Evolutionary conservation across 2,113 vertebrate species (phyloP), one percentile per base, ranked within the genome.

Genomic region (Centropristis striata): DNA sequence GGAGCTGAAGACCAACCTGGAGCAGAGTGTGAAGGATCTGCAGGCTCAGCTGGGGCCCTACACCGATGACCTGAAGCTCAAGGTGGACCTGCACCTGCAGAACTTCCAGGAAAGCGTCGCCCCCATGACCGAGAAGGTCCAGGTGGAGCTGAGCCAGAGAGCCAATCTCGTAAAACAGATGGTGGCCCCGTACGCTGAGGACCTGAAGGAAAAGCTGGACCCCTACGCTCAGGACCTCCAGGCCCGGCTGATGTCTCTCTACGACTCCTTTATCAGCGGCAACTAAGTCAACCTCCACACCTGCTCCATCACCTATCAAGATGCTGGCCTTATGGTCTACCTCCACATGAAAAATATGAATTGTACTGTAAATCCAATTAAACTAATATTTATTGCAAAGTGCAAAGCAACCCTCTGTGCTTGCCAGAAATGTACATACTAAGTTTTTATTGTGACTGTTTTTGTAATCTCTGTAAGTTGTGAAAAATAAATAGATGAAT

Each of bases 181-280:
- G 75, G 88, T 94, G 65, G 82, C 76, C 23, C 93, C 93, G 49
- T 94, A 94, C 5, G 90, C 92, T 14, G 88, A 94, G 53, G 91
- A 93, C 59, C 83, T 92, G 75, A 92, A 10, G 20, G 88, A 81
- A 51, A 92, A 90, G 36, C 75, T 95, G 4, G 79, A 91, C 71
- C 92, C 94, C 41, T 93, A 93, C 0, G 84, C 88, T 9, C 90
- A 94, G 69, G 89, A 91, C 71, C 89, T 95, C 42, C 91, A 91
- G 60, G 73, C 81, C 42, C 83, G 83, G 66, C 82, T 92, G 16
- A 85, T 58, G 50, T 68, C 92, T 18, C 71, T 92, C 21, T 94
- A 93, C 71, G 70, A 91, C 16, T 88, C 89, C 25, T 92, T 89
- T 67, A 71, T 83, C 15, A 82, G 91, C 3, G 69, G 57, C 41